Evolutionary conservation across 2,113 vertebrate species (phyloP).

Genomic region (Mystacornis crossleyi): DNA sequence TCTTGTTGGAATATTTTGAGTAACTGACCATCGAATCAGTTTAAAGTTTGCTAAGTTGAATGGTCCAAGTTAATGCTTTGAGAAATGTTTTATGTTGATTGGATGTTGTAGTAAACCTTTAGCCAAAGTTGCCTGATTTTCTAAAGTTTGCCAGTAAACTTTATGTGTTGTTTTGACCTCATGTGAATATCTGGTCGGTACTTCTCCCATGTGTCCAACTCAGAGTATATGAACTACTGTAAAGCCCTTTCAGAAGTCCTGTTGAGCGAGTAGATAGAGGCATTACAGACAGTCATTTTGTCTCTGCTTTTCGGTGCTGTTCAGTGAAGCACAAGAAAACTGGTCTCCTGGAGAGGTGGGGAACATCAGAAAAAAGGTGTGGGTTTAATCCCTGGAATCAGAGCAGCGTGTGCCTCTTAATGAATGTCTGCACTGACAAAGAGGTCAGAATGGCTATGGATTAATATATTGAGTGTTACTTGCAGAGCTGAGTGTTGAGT

Average conservation of each 20-base stretch:
- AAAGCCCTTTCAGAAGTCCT: not conserved
- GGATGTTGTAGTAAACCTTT: not conserved
- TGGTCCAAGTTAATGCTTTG: not conserved
- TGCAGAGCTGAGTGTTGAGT: not conserved
- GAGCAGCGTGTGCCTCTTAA: not conserved
- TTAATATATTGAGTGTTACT: not conserved
- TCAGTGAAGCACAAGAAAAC: not conserved
- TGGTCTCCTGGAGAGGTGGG: not conserved
- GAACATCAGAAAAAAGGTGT: not conserved
- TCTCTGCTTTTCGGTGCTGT: not conserved
- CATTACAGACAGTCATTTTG: not conserved
- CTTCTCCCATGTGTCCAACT: fast-evolving
- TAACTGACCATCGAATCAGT: fast-evolving
- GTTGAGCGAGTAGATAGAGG: fast-evolving
- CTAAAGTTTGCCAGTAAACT: not conserved
- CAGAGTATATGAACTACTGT: not conserved
- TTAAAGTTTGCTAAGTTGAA: not conserved
- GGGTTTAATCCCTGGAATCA: not conserved
- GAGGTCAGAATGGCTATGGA: not conserved
- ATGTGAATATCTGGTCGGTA: not conserved
- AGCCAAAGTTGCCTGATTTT: not conserved
- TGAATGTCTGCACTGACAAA: not conserved
- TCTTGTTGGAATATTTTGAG: not conserved
- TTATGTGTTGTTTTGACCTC: not conserved
- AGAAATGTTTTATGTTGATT: not conserved